Evolutionary conservation across 2,797 vertebrate genomes (phyloP).

Genomic region (Epinephelus malabaricus): DNA sequence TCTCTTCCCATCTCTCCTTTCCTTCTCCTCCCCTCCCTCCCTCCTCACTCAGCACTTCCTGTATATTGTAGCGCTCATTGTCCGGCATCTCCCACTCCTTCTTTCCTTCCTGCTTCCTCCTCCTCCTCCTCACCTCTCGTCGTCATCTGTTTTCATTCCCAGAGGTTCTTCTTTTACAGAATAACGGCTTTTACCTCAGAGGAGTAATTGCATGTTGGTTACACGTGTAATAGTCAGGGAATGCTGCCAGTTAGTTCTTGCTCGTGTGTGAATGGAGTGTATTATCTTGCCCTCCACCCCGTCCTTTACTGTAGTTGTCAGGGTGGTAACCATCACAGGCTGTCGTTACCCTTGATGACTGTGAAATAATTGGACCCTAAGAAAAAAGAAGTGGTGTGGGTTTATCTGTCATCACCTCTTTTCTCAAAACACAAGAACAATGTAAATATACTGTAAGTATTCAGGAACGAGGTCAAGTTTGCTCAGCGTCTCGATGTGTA

Average conservation of each 20-base stretch:
- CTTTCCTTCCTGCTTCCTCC: conserved; percentile 15
- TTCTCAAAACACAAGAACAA: conserved; percentile 18
- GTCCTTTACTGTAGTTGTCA: conserved; percentile 18
- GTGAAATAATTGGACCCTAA: conserved; percentile 54
- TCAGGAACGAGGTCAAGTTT: conserved; percentile 23
- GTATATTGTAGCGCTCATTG: conserved; percentile 39
- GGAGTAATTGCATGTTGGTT: conserved; percentile 42
- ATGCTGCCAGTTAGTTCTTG: conserved; percentile 30
- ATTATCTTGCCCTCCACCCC: not conserved
- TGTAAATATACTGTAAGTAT: conserved; percentile 21
- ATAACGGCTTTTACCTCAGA: conserved; percentile 17
- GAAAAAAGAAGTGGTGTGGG: conserved; percentile 35
- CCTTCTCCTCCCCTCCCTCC: conserved; percentile 2
- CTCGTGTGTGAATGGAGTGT: conserved; percentile 5
- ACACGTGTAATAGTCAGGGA: conserved; percentile 15
- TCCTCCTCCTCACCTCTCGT: conserved; percentile 12
- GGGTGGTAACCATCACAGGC: conserved; percentile 30
- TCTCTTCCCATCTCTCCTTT: conserved; percentile 13
- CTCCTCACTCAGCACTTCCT: conserved; percentile 35
- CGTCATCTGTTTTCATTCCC: conserved; percentile 14
- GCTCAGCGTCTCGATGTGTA: not conserved
- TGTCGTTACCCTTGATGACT: conserved; percentile 20
- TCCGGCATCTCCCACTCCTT: conserved; percentile 39
- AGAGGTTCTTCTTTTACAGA: conserved; percentile 18
- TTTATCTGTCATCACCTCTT: conserved; percentile 55